Evolutionary conservation across 2,888 invertebrate genomes (phyloP), one percentile per base, ranked within the genome.

Genomic region (Stenurella melanura): DNA sequence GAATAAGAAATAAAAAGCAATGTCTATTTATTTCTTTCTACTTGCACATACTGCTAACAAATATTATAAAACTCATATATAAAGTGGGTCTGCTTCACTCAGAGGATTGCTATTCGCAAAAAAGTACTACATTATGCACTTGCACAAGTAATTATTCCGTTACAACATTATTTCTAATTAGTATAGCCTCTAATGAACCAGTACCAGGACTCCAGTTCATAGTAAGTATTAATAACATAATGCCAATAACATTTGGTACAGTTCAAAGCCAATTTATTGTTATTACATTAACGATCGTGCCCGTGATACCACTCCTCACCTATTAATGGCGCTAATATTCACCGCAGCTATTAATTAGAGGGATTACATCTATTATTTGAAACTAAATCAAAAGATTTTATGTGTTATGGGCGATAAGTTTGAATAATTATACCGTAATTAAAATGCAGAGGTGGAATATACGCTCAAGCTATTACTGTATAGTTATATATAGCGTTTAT

Each of bases 191-290:
- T 4, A 1, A 26, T 4, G 21, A 1, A 26, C n/a, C 21, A 26
- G 21, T 4, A 26, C 21, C 30, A 4, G 30, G 30, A 34, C 64
- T 34, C 64, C 64, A 17, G 34, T 42, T 64, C 38, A 34, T 17
- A 61, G 38, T 26, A 70, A 38, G 58, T 42, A 61, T 15, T 61
- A 63, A 63, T 63, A 50, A 17, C 71, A 42, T 19, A 72, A 61
- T 72, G 60, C 71, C 63, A 72, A 72, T 72, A 72, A 72, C 71
- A 61, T 63, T 72, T 42, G 71, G 61, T 72, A 56, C 34, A 63
- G 21, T 72, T 72, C 71, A 42, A 54, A 42, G 61, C 12, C 54
- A 61, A 72, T 72, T 61, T 72, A 72, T 61, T 61, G 63, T 69
- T 69, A 69, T 69, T 69, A 34, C 69, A 12, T 34, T 34, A 26